These are phyloP conservation scores for Sebastes matsubarae DNA, from an alignment of 2,797 vertebrate genomes.

Conservation along the genomic window DNA sequence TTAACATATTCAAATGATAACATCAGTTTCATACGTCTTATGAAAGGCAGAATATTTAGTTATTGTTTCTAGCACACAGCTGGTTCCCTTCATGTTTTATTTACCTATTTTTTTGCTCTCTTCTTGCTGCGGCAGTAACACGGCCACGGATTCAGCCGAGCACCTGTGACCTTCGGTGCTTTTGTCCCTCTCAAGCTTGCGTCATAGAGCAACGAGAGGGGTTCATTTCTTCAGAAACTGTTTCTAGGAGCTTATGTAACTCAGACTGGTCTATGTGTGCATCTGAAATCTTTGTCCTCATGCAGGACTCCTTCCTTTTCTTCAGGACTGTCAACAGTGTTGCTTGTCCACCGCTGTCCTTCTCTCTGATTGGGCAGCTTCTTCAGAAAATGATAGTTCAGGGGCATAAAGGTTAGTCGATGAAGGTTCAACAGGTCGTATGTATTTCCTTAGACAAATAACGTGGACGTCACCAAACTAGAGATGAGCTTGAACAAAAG, in stretches of 20 bases:
- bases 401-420: neutral
- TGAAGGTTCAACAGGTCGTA: neutral
- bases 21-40: neutral
- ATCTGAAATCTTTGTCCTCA: conserved; percentile 8
- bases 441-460: neutral
- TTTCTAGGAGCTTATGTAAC: conserved; percentile 41
- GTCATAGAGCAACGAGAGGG: conserved; percentile 21
- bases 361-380: neutral
- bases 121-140: neutral
- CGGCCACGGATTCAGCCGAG: neutral
- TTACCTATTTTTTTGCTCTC: neutral
- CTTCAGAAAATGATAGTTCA: neutral
- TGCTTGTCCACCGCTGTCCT: neutral
- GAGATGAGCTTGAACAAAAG: neutral
- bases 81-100: neutral
- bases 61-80: neutral
- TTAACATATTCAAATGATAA: too few species aligned
- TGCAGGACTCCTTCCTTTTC: conserved; percentile 12
- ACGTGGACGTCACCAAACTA: neutral
- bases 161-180: conserved; percentile 9
- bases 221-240: conserved; percentile 7
- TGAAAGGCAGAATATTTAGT: neutral
- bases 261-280: neutral
- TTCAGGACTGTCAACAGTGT: neutral
- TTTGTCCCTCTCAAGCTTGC: conserved; percentile 25